phyloP scores from a whole-genome alignment of 2,888 invertebrate species.

The Macrophya alboannulata region DNA sequence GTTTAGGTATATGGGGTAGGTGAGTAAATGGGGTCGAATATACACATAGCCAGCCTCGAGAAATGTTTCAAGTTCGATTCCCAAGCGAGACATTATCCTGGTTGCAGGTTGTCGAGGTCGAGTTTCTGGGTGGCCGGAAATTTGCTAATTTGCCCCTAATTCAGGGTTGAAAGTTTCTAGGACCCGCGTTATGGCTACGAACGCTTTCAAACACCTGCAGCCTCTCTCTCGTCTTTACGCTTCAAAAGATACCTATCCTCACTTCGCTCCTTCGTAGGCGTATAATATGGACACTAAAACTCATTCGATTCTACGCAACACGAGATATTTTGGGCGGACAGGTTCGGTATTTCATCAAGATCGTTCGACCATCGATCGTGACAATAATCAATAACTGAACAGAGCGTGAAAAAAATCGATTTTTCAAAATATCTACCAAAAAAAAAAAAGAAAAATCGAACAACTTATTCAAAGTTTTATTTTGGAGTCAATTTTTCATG shows the following conservation, averaged over 20 bases:
- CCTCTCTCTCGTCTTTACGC: not conserved
- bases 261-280: not conserved
- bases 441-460: too few species aligned
- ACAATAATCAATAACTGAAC: too few species aligned
- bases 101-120: not conserved
- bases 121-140: constrained; percentile 16
- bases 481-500: too few species aligned
- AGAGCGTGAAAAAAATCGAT: too few species aligned
- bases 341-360: too few species aligned
- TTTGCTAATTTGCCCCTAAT: constrained; percentile 37
- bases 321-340: not conserved
- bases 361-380: too few species aligned
- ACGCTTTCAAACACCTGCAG: not conserved
- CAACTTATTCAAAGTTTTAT: too few species aligned
- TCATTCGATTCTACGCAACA: not conserved
- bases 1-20: not conserved
- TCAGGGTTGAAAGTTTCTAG: constrained; percentile 39
- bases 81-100: constrained; percentile 32
- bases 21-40: not conserved
- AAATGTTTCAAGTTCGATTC: constrained; percentile 38
- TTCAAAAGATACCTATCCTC: not conserved
- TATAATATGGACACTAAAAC: not conserved
- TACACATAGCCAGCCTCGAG: not conserved
- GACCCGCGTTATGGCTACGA: not conserved
- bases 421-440: too few species aligned